Base-by-base conservation (phyloP, 2,113 vertebrate species). In the Ptychochromis oligacanthus region DNA sequence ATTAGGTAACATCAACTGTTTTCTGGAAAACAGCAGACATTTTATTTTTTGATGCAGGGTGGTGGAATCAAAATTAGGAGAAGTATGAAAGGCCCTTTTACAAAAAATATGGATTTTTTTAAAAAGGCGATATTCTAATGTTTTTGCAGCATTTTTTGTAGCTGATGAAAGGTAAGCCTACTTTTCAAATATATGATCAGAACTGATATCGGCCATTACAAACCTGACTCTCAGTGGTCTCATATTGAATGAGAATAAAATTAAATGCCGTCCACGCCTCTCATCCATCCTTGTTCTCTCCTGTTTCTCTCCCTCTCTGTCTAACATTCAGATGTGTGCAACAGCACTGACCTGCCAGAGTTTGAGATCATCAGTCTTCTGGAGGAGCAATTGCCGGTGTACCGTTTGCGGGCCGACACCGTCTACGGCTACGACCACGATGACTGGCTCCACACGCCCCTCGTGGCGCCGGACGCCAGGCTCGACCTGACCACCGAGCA, bases 361-460 rank as follows among this genome's bases (percentile, higher is more conserved):
- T 98, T 99, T 54, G 98, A 99, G 96, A 99, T 99, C 96, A 99
- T 99, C 94, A 99, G 98, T 88, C 97, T 99, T 3, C 94, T 99
- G 94, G 97, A 99, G 94, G 98, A 99, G 94, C 97, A 99, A 94
- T 91, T 99, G 91, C 98, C 98, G 40, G 97, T 98, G 81, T 99
- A 99, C 81, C 97, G 96, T 92, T 81, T 99, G 90, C 97, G 98
- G 89, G 98, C 98, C 0, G 98, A 99, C 81, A 97, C 97, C 40
- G 97, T 99, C 93, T 99, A 97, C 12, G 98, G 98, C 85, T 99
- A 99, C 92, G 98, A 98, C 80, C 96, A 97, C 86, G 98, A 98
- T 91, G 98, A 99, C 96, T 99, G 98, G 98, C 97, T 99, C 38
- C 98, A 99, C 84, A 99, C 98, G 0, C 98, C 98, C 9, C 96